Evolutionary conservation across 2,888 invertebrate species (phyloP).

Genomic region (Tinea pellionella): DNA sequence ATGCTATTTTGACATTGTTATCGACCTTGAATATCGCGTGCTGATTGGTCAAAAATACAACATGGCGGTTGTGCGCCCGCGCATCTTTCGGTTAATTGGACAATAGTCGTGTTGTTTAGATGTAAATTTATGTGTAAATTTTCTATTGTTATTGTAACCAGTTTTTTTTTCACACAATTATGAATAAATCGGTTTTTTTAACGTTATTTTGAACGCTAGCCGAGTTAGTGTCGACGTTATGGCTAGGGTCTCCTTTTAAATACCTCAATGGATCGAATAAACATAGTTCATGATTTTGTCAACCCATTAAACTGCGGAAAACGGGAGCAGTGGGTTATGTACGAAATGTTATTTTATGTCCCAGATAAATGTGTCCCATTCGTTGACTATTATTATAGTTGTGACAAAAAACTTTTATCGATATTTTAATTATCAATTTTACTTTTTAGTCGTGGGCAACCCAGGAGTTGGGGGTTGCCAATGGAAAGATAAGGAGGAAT

Average conservation of each 20-base stretch:
- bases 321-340: slow-evolving; percentile 20
- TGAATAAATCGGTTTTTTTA: too few relatives aligned
- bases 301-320: slow-evolving; percentile 16
- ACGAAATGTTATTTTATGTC: slow-evolving; percentile 27
- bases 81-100: slow-evolving; percentile 59
- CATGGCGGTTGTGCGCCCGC: slow-evolving; percentile 47
- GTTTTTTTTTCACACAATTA: neutral
- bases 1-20: slow-evolving; percentile 55
- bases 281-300: neutral
- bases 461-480: too few relatives aligned
- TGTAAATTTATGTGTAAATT: slow-evolving; percentile 3
- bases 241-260: too few relatives aligned
- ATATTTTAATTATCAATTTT: neutral
- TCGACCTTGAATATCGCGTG: slow-evolving; percentile 44
- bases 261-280: too few relatives aligned
- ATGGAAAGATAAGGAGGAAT: too few relatives aligned
- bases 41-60: slow-evolving; percentile 50
- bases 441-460: too few relatives aligned
- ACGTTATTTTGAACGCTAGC: too few relatives aligned
- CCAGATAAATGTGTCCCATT: slow-evolving; percentile 38
- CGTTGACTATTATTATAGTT: slow-evolving; percentile 23
- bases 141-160: slow-evolving; percentile 1
- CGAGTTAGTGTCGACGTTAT: too few relatives aligned
- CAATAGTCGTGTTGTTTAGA: slow-evolving; percentile 22
- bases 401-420: slow-evolving; percentile 13